Percentiles rank a stretch among this genome's conserved stretches.
These are phyloP conservation scores for Stramonita haemastoma DNA, from an alignment of 2,888 invertebrate genomes.

Conservation along the genomic window DNA sequence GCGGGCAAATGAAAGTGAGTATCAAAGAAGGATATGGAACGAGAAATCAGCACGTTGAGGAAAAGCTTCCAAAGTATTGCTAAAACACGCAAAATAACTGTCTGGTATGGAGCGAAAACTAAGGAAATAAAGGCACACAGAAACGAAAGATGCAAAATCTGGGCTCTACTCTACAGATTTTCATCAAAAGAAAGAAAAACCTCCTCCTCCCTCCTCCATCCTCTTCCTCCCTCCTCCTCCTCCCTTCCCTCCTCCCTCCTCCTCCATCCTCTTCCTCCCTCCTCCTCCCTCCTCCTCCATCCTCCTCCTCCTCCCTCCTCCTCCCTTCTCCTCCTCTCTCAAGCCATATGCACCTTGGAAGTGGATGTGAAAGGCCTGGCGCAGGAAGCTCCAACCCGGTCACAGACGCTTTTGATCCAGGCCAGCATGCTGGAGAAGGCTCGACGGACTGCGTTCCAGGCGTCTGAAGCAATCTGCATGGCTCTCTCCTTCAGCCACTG, in stretches of 20 bases:
- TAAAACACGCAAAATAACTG: no score
- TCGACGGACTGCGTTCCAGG: neutral
- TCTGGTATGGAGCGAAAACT: no score
- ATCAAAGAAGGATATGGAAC: no score
- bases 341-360: neutral
- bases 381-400: neutral
- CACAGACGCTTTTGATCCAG: neutral
- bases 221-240: neutral
- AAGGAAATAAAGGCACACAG: no score
- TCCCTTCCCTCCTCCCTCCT: neutral
- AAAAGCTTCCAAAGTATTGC: no score
- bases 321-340: neutral
- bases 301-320: neutral
- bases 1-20: no score
- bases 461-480: neutral
- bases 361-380: neutral
- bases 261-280: neutral
- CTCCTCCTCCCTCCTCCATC: neutral
- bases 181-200: no score
- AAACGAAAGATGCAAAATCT: no score
- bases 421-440: conserved; percentile 10
- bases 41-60: no score
- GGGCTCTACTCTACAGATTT: no score
- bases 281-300: neutral
- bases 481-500: conserved; percentile 14